Evolutionary conservation across 2,888 invertebrate species (phyloP), one percentile per base, ranked within the genome.

Genomic region (Heliconius ismenius): DNA sequence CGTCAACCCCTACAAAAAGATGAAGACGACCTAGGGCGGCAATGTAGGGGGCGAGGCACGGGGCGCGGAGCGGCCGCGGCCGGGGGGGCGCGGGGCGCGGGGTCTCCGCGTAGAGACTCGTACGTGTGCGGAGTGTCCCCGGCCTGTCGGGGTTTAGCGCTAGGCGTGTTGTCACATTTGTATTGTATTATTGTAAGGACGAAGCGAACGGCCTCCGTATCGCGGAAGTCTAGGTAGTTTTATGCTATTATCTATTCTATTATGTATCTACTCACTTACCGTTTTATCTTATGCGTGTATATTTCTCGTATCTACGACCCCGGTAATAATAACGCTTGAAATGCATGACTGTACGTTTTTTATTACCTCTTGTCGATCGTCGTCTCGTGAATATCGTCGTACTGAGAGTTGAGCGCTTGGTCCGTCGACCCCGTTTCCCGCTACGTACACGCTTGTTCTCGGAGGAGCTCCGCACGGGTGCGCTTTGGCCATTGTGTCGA

Each of bases 241-340:
- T 91, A 92, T 90, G 93, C 93, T 93, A 92, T 65, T 91, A 86
- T 88, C 89, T 92, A 90, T 90, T 89, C 88, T 91, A 92, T 91
- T 91, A 89, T 92, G 89, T 93, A 91, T 90, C 88, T 89, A 91
- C 88, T 92, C 92, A 91, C 91, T 91, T 90, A 90, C 88, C 91
- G 91, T 92, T 91, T 91, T 89, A 90, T 91, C 91, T 90, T 92
- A 91, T 92, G 93, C 93, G 93, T 93, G 93, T 93, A 93, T 92
- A 93, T 93, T 93, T 93, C 93, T 94, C 93, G 91, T 93, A 91
- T 90, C 92, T 92, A 91, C 92, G 94, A 95, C 96, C 96, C 96
- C 96, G 96, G 96, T 96, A 97, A 97, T 96, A 97, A 97, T 96
- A 96, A 97, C 96, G 96, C 96, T 97, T 97, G 95, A 95, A 89